A percentile compares a stretch with the other conserved stretches of the same genome.
phyloP scores from a whole-genome alignment of 2,888 invertebrate species.

The Amphipoea lucens region DNA sequence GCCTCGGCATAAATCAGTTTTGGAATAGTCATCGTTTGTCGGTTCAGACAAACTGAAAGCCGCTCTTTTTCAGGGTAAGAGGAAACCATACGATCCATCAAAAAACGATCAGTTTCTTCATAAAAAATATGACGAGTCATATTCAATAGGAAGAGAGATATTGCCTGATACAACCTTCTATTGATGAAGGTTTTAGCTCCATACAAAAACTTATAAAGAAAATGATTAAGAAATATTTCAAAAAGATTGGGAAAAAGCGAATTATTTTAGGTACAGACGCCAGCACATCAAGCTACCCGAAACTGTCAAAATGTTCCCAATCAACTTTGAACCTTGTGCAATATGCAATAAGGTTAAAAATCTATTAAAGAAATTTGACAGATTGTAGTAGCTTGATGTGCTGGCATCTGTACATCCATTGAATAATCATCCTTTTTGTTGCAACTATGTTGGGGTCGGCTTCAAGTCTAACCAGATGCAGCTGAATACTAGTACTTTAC shows the following conservation, averaged over 20 bases:
- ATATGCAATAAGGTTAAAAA: too few relatives aligned
- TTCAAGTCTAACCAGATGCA: not conserved
- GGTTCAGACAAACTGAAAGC: not conserved
- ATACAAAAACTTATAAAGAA: not conserved
- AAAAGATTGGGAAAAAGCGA: not conserved
- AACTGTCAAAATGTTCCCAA: too few relatives aligned
- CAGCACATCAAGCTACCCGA: too few relatives aligned
- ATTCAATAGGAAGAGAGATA: not conserved
- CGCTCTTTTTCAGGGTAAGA: not conserved
- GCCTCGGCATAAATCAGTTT: not conserved
- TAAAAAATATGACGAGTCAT: slow-evolving; percentile 23
- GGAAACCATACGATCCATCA: not conserved
- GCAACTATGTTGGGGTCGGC: not conserved
- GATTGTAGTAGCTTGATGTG: too few relatives aligned
- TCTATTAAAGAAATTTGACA: too few relatives aligned
- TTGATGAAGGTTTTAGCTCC: not conserved
- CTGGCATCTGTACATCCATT: not conserved
- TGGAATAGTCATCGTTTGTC: not conserved
- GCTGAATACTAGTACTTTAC: not conserved
- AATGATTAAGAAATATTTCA: not conserved
- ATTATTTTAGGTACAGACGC: not conserved
- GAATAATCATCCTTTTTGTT: not conserved
- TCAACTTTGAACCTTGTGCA: too few relatives aligned
- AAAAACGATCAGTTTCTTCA: slow-evolving; percentile 10
- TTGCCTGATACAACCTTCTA: not conserved